Base-by-base conservation (phyloP, 1,140 invertebrate species). In the Temnothorax curvispinosus region DNA sequence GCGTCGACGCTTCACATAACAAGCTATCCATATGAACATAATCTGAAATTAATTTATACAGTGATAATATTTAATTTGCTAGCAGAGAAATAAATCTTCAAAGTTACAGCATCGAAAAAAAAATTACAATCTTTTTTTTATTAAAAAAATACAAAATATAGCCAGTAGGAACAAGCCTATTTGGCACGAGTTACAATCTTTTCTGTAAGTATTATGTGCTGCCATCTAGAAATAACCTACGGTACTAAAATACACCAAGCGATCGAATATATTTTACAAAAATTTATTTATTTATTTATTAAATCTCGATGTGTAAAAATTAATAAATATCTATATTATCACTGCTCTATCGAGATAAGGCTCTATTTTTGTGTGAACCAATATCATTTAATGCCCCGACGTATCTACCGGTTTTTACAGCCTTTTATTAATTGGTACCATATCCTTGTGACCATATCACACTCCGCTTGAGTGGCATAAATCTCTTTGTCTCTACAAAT, bases 171-270 rank as follows among this genome's bases (percentile, higher is more conserved):
- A 27, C 27, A 27, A 27, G 27, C 27, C 27, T 27, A 27, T 27
- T 27, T 27, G 27, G 27, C 27, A 27, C 50, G 7, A 27, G 18
- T 62, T 15, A 47, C 8, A 62, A 5, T 47, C 41, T 71, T 35
- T 47, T 1, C 21, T 35, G 2, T n/a, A 75, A 84, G 69, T 84
- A 84, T 62, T 15, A 62, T 3, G 82, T 89, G 88, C 58, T 69
- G 88, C 87, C 88, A 89, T 89, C 88, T 89, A 89, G 21, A 44
- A 44, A 69, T 21, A 18, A 54, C 9, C 11, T 13, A 9, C 5
- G 1, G 9, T 74, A 84, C n/a, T 7, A 84, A 74, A 74, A 1
- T 58, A 3, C 15, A 35, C 47, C 27, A 50, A 74, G n/a, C 21
- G n/a, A 44, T 13, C 11, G 27, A 56, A 71, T 27, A 44, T 56